Conservation (phyloP, 2,113 vertebrate genomes). For the Campylomormyrus numenius region DNA sequence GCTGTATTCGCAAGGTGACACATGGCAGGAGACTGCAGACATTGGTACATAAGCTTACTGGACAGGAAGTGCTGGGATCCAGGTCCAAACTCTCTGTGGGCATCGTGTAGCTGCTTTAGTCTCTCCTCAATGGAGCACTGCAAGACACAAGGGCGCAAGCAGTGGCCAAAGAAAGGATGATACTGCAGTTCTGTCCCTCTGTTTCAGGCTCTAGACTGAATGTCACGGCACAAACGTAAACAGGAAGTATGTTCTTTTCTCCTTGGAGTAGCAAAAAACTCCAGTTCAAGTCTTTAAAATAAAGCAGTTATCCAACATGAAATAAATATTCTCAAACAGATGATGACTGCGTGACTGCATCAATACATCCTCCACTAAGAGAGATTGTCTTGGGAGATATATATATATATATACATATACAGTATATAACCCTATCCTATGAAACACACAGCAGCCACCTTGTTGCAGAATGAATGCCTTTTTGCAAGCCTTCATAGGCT, state of each 20-base stretch:
- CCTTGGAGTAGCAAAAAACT: neutral
- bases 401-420: too few species aligned
- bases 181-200: neutral
- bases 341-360: too few species aligned
- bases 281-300: neutral
- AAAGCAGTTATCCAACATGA: neutral
- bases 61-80: slow-evolving; percentile 77
- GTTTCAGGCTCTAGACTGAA: neutral
- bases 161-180: neutral
- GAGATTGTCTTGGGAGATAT: too few species aligned
- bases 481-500: neutral
- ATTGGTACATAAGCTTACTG: slow-evolving; percentile 49
- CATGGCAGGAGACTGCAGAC: neutral
- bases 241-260: neutral
- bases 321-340: neutral
- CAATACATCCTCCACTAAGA: too few species aligned
- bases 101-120: slow-evolving; percentile 74
- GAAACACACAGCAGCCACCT: neutral
- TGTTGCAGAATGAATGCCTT: neutral
- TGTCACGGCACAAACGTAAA: neutral
- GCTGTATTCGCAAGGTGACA: neutral
- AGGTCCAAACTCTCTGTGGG: slow-evolving; percentile 72
- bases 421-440: neutral
- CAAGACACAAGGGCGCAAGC: slow-evolving; percentile 6
- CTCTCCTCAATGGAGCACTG: slow-evolving; percentile 67